A percentile compares a stretch with the other conserved stretches of the same genome.
Evolutionary conservation across 2,797 vertebrate genomes (phyloP).

Genomic region (Pseudochromis fuscus): DNA sequence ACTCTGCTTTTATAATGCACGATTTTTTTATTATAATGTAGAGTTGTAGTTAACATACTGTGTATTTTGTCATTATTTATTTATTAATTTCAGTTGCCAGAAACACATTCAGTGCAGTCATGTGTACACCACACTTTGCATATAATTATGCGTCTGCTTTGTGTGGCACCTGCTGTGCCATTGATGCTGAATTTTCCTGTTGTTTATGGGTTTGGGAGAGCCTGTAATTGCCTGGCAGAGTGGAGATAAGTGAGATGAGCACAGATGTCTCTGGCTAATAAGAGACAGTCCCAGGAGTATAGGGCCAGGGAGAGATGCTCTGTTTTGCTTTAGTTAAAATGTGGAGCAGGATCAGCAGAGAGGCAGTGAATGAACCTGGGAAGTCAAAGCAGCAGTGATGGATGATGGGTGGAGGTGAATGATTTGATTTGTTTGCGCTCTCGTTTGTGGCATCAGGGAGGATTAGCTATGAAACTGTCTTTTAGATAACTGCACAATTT

Average conservation of each 20-base stretch:
- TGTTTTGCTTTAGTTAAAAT: conserved; percentile 66
- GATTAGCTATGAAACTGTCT: neutral
- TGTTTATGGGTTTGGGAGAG: conserved; percentile 19
- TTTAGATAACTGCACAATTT: neutral
- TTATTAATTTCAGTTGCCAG: no score
- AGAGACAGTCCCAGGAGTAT: conserved; percentile 70
- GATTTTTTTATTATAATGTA: no score
- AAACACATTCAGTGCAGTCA: neutral
- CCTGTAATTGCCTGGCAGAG: conserved; percentile 36
- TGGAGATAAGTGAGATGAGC: conserved; percentile 35
- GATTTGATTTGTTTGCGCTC: conserved; percentile 33
- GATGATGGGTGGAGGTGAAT: conserved; percentile 10
- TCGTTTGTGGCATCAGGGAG: neutral
- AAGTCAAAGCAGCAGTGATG: neutral
- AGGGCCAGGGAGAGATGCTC: conserved; percentile 54
- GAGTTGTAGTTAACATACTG: no score
- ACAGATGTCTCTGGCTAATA: conserved; percentile 77
- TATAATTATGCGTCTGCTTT: neutral
- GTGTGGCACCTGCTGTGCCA: conserved; percentile 16
- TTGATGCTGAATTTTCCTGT: conserved; percentile 21
- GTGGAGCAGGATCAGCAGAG: conserved; percentile 52
- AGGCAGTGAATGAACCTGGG: conserved; percentile 15
- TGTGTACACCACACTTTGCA: neutral
- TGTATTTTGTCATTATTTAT: no score
- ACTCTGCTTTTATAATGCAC: no score